Evolutionary conservation across 2,888 invertebrate species (phyloP).

Genomic region (Cataglyphis cursor): DNA sequence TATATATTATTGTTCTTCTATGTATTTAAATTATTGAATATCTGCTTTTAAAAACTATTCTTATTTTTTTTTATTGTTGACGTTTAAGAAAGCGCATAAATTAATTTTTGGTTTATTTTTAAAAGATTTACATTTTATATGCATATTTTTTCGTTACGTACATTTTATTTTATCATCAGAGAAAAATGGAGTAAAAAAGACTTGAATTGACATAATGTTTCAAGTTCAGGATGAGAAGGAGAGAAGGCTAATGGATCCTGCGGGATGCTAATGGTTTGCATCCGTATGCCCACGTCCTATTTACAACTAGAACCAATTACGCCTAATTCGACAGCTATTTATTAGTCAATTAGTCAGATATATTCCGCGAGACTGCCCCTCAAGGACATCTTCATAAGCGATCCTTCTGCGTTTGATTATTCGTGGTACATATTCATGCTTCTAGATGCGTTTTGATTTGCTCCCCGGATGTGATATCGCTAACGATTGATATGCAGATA

Average conservation of each 20-base stretch:
- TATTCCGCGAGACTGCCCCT: slow-evolving; percentile 63
- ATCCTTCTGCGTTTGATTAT: slow-evolving; percentile 53
- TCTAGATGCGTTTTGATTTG: slow-evolving; percentile 12
- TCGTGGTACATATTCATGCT: slow-evolving; percentile 16
- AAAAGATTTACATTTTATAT: slow-evolving; percentile 9
- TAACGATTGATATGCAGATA: slow-evolving; percentile 18
- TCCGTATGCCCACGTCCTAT: slow-evolving; percentile 68
- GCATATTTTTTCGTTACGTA: slow-evolving; percentile 35
- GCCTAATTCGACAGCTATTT: slow-evolving; percentile 75
- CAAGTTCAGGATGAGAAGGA: slow-evolving; percentile 64
- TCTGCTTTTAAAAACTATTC: background rate
- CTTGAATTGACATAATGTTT: slow-evolving; percentile 64
- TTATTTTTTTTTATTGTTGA: background rate
- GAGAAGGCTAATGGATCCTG: slow-evolving; percentile 77
- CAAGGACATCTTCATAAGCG: slow-evolving; percentile 66
- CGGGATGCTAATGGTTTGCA: slow-evolving; percentile 79
- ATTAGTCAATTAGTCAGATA: slow-evolving; percentile 74
- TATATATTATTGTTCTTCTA: background rate
- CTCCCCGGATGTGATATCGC: slow-evolving; percentile 9
- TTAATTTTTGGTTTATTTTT: background rate
- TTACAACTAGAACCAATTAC: slow-evolving; percentile 77
- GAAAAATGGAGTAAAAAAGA: slow-evolving; percentile 18
- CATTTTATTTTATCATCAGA: slow-evolving; percentile 53
- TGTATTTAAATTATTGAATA: slow-evolving; percentile 1
- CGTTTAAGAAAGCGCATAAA: background rate